A percentile compares a stretch with the other conserved stretches of the same genome.
Conservation (phyloP, 2,113 vertebrate species). For the Oreotrochilus melanogaster region DNA sequence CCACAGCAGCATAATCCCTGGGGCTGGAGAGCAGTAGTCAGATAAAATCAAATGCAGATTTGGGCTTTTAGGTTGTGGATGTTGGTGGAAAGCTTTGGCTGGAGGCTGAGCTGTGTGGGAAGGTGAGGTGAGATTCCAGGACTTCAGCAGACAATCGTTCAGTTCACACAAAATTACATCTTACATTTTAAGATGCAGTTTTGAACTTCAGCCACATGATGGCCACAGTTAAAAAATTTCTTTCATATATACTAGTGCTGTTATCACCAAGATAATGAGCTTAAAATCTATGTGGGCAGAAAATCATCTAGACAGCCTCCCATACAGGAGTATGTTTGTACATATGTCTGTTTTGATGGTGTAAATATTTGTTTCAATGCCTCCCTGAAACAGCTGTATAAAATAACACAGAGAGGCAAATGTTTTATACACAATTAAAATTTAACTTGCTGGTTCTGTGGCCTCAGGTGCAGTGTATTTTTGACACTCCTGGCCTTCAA, state of each 20-base stretch:
- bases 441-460: background rate
- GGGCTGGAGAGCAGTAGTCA: background rate
- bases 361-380: background rate
- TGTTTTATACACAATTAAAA: background rate
- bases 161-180: rapidly evolving
- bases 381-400: background rate
- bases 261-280: background rate
- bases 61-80: rapidly evolving
- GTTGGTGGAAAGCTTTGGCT: background rate
- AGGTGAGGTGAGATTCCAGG: background rate
- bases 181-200: constrained; percentile 5
- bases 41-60: background rate
- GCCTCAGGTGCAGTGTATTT: background rate
- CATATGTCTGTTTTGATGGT: background rate
- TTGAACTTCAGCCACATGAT: constrained; percentile 57
- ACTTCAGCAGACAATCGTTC: background rate
- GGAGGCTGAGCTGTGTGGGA: background rate
- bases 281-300: background rate
- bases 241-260: background rate
- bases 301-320: background rate
- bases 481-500: background rate
- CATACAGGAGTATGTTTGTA: background rate
- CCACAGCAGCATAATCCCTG: rapidly evolving
- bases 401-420: background rate
- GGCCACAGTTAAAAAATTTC: constrained; percentile 46